Evolutionary conservation across 1,140 invertebrate genomes (phyloP).

Genomic region (Drosophila busckii): DNA sequence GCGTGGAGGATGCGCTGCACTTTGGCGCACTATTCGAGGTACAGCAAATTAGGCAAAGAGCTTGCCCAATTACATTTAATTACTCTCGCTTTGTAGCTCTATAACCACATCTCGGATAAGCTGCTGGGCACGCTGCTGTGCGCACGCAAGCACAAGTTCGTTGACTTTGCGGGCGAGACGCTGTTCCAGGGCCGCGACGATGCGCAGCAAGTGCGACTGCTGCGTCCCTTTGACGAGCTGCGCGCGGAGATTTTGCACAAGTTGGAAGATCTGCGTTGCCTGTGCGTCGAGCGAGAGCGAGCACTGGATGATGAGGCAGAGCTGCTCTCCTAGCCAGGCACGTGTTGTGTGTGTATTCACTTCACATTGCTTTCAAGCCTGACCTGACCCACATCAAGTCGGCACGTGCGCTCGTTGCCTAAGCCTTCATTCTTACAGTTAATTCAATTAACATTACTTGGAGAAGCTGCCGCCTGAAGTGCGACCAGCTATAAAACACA

Average conservation of each 20-base stretch:
- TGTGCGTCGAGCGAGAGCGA: constrained; percentile 1
- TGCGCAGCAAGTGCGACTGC: constrained; percentile 14
- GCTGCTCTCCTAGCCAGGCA: constrained; percentile 1
- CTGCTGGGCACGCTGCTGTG: constrained; percentile 47
- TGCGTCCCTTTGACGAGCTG: constrained; percentile 29
- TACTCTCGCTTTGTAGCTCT: constrained; percentile 5
- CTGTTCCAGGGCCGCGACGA: constrained; percentile 58
- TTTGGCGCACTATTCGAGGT: constrained; percentile 48
- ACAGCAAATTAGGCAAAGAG: too few species aligned
- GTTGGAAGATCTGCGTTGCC: constrained; percentile 35
- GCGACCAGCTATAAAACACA: not conserved
- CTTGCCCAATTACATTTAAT: not conserved
- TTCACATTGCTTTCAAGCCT: not conserved
- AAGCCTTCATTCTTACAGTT: constrained; percentile 53
- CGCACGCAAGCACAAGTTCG: constrained; percentile 42
- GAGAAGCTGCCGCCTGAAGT: constrained; percentile 6
- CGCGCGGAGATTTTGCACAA: constrained; percentile 36
- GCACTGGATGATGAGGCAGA: too few species aligned
- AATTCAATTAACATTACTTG: constrained; percentile 56
- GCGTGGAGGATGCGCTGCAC: not conserved
- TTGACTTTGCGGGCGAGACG: constrained; percentile 47
- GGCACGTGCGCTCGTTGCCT: constrained; percentile 31
- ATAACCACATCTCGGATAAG: constrained; percentile 57
- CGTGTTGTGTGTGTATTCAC: not conserved
- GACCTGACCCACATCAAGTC: constrained; percentile 18